These are phyloP conservation scores for Oreotragus oreotragus DNA, from an alignment of 2,113 vertebrate species.

Conservation along the genomic window DNA sequence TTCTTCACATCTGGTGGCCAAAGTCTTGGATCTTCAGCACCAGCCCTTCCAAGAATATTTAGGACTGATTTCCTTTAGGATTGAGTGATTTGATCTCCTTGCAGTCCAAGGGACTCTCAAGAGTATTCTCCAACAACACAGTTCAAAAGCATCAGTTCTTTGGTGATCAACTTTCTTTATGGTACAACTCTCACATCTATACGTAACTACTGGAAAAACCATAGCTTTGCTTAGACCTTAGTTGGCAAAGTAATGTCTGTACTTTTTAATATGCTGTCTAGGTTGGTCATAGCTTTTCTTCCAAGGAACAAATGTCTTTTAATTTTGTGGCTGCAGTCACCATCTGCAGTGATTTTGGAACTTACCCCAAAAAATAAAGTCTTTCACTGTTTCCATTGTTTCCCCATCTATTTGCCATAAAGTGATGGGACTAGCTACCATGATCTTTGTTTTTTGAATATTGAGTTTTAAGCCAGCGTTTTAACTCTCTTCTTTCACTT, in stretches of 20 bases:
- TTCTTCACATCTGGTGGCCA: background rate
- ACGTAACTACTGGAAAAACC: background rate
- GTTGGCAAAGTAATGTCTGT: background rate
- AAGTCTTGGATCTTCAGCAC: background rate
- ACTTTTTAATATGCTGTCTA: background rate
- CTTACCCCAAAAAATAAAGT: background rate
- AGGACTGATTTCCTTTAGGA: background rate
- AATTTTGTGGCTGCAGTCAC: background rate
- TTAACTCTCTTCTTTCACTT: background rate
- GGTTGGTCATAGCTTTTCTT: background rate
- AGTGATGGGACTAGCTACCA: accelerated
- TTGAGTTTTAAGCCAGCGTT: accelerated
- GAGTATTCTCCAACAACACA: background rate
- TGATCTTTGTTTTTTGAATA: accelerated
- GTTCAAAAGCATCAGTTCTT: background rate
- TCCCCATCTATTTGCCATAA: background rate
- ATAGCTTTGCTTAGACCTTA: background rate
- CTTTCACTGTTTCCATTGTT: background rate
- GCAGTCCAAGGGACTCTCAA: background rate
- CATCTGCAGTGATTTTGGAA: background rate
- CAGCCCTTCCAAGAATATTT: background rate
- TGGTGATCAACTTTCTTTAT: background rate
- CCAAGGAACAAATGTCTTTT: background rate
- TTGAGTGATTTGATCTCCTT: background rate
- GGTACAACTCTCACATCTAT: background rate